A percentile compares a stretch with the other conserved stretches of the same genome.
phyloP scores from a whole-genome alignment of 2,888 invertebrate species.

The Idaea aversata region DNA sequence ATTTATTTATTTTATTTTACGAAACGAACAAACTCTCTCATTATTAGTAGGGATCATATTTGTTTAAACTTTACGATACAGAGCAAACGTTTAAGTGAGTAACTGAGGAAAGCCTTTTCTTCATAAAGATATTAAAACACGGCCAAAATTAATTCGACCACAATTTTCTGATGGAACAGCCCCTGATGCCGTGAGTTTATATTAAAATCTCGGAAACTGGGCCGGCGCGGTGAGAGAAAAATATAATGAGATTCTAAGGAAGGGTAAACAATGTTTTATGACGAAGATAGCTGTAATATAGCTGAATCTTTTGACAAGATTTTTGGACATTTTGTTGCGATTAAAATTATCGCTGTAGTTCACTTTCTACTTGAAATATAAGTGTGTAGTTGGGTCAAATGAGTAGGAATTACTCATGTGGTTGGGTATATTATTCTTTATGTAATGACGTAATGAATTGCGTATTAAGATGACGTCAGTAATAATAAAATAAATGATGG shows the following conservation, averaged over 20 bases:
- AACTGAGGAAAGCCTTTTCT: slow-evolving; percentile 38
- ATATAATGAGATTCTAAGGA: slow-evolving; percentile 13
- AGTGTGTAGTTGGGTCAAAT: too few species aligned
- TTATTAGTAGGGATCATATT: not conserved
- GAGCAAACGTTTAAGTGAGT: slow-evolving; percentile 27
- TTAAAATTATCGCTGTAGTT: not conserved
- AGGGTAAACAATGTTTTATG: slow-evolving; percentile 7
- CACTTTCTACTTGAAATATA: too few species aligned
- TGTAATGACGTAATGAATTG: too few species aligned
- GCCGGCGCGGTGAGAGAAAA: slow-evolving; percentile 5
- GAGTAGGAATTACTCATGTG: too few species aligned
- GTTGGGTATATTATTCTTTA: too few species aligned
- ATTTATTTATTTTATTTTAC: too few species aligned
- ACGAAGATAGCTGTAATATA: not conserved
- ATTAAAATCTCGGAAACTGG: slow-evolving; percentile 29
- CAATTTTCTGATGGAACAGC: slow-evolving; percentile 32
- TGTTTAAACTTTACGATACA: slow-evolving; percentile 30
- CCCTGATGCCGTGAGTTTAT: slow-evolving; percentile 25
- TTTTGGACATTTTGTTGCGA: not conserved
- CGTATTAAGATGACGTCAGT: too few species aligned
- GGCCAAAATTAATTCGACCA: slow-evolving; percentile 45
- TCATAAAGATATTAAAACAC: slow-evolving; percentile 48
- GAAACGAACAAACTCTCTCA: too few species aligned
- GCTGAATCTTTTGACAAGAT: not conserved
- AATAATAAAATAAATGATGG: too few species aligned